Percentiles rank a stretch among this genome's conserved stretches.
Conservation (phyloP, 2,797 vertebrate species). For the Eulemur albifrons region DNA sequence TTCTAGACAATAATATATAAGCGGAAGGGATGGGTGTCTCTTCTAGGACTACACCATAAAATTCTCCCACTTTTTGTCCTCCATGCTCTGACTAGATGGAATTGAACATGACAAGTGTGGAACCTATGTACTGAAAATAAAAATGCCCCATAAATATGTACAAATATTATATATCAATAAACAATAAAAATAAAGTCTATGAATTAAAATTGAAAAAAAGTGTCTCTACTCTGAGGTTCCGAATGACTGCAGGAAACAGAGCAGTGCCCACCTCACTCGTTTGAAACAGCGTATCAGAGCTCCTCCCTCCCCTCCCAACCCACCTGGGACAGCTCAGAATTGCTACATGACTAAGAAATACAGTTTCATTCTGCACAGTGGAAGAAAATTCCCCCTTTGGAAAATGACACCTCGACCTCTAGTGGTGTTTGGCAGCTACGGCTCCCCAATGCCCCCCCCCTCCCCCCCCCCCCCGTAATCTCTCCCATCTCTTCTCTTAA, state of each 20-base stretch:
- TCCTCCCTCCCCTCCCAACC: not conserved
- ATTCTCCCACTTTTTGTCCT: not conserved
- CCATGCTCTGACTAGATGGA: not conserved
- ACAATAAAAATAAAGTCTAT: not conserved
- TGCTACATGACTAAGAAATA: not conserved
- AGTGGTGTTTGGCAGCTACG: not conserved
- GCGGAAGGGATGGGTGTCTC: not conserved
- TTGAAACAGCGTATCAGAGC: not conserved
- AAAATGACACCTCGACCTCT: not conserved
- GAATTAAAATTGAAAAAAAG: not conserved
- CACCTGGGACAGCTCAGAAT: not conserved
- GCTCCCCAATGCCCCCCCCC: not conserved
- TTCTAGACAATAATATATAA: not conserved
- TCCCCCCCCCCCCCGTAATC: not conserved
- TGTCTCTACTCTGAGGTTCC: not conserved
- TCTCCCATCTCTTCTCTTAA: not conserved
- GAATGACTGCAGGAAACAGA: not conserved
- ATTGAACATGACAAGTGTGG: not conserved
- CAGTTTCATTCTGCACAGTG: not conserved
- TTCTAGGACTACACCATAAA: not conserved
- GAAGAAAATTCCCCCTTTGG: not conserved
- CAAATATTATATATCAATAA: not conserved
- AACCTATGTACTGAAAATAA: not conserved
- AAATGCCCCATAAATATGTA: not conserved
- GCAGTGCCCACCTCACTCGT: not conserved